These are phyloP conservation scores for Syngnathus floridae DNA, from an alignment of 2,113 vertebrate species.

Conservation along the genomic window DNA sequence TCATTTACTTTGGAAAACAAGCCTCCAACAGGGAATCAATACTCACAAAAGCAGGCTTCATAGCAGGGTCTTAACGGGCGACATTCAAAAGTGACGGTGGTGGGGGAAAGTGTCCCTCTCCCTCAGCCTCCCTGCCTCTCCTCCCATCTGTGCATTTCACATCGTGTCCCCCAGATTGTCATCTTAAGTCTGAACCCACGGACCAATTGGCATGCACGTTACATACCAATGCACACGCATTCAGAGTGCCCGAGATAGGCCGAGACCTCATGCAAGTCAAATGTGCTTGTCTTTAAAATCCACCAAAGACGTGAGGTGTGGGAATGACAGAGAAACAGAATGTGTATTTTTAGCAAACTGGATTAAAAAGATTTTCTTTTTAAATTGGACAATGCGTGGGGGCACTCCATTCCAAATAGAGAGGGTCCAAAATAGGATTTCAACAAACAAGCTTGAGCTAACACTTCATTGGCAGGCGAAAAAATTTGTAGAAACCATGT, in stretches of 20 bases:
- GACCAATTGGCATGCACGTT: slow-evolving; percentile 59
- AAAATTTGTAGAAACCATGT: slow-evolving; percentile 22
- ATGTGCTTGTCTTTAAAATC: slow-evolving; percentile 45
- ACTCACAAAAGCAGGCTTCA: slow-evolving; percentile 73
- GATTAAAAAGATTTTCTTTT: neutral
- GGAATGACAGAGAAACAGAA: slow-evolving; percentile 6
- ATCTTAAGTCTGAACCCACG: slow-evolving; percentile 61
- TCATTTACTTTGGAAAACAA: slow-evolving; percentile 36
- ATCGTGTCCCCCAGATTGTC: slow-evolving; percentile 59
- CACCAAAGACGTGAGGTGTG: slow-evolving; percentile 21
- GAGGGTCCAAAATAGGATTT: neutral
- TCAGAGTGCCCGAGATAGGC: slow-evolving; percentile 38
- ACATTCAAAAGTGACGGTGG: slow-evolving; percentile 26
- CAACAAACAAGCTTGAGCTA: neutral
- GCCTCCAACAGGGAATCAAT: slow-evolving; percentile 40
- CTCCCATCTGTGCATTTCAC: slow-evolving; percentile 52
- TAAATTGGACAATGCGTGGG: neutral
- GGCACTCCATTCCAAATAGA: neutral
- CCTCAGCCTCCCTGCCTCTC: slow-evolving; percentile 34
- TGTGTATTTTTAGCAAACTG: slow-evolving; percentile 32
- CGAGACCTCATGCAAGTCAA: slow-evolving; percentile 57
- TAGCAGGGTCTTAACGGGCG: slow-evolving; percentile 32
- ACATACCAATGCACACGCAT: slow-evolving; percentile 45
- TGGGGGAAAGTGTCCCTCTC: slow-evolving; percentile 28
- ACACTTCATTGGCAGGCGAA: slow-evolving; percentile 13